Conservation (phyloP, 2,797 vertebrate species). For the Leuciscus waleckii region DNA sequence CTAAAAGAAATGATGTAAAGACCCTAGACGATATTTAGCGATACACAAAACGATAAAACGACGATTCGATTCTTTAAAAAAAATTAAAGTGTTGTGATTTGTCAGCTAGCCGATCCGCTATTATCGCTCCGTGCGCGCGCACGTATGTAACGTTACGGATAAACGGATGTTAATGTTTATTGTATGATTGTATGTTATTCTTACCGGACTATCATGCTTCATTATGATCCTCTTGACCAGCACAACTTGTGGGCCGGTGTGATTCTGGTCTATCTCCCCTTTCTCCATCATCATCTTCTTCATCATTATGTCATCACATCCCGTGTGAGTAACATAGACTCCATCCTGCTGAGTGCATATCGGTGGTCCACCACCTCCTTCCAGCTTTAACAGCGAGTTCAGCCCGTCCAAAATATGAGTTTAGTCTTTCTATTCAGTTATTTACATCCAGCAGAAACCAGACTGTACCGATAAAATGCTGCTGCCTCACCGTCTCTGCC, state of each 20-base stretch:
- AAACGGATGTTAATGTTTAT: not conserved
- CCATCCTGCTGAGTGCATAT: slow-evolving; percentile 76
- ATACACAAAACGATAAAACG: not conserved
- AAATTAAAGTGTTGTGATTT: not conserved
- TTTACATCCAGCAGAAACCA: slow-evolving; percentile 27
- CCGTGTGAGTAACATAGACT: slow-evolving; percentile 72
- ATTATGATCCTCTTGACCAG: slow-evolving; percentile 81
- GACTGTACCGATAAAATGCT: not conserved
- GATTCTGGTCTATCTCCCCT: slow-evolving; percentile 61
- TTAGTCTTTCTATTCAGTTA: slow-evolving; percentile 2
- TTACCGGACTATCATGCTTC: slow-evolving; percentile 77
- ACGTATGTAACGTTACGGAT: not conserved
- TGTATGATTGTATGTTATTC: slow-evolving; percentile 39
- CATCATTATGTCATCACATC: slow-evolving; percentile 66
- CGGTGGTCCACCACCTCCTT: slow-evolving; percentile 74
- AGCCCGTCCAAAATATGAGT: slow-evolving; percentile 12
- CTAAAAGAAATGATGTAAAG: not conserved
- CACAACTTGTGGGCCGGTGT: slow-evolving; percentile 70
- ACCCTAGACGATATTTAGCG: not conserved
- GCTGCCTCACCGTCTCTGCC: not conserved
- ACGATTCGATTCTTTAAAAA: not conserved
- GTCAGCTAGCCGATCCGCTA: not conserved
- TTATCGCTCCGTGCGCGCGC: not conserved
- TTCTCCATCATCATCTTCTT: slow-evolving; percentile 68
- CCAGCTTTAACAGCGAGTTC: slow-evolving; percentile 67